Base-by-base conservation (phyloP, 2,113 vertebrate species). In the Semicossyphus pulcher region DNA sequence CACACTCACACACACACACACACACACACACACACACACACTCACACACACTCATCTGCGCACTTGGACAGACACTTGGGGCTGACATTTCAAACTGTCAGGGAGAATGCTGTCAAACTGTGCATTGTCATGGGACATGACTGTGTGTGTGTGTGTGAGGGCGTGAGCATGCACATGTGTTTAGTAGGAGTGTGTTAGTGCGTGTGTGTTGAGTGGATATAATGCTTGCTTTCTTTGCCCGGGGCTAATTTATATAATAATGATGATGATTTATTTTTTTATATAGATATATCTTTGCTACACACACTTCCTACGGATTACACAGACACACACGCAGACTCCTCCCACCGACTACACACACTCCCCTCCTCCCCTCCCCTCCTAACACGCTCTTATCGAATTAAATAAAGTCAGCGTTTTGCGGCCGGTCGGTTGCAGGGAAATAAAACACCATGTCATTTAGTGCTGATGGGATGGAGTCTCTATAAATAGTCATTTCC, bases 401-500 rank as follows among this genome's bases (percentile, higher is more conserved):
- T 92, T 84, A 89, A 88, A 91, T 87, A 84, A 89, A 91, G 87
- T 91, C 90, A 85, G 89, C 90, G 21, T 85, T 91, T 91, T 85
- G 84, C 68, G 62, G 89, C 62, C 70, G 67, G 76, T 80, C 10
- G 48, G 80, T 86, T 78, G 76, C 77, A 64, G 72, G 66, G 87
- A 86, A 85, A 91, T 92, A 89, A 91, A 89, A 91, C 86, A 89
- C 86, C 84, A 76, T 89, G 84, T 87, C 86, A 91, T 91, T 91
- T 92, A 90, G 86, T 80, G 77, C 84, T 91, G 90, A 91, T 91
- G 86, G 83, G 90, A 91, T 89, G 78, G 86, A 71, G 82, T 57
- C 58, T 85, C 89, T 92, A 91, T 91, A 92, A 91, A 92, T 91
- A 93, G 90, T 84, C 57, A 86, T 90, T 90, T 92, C 90, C 90